Conservation (phyloP, 1,140 invertebrate species). For the Phymastichus coffea region DNA sequence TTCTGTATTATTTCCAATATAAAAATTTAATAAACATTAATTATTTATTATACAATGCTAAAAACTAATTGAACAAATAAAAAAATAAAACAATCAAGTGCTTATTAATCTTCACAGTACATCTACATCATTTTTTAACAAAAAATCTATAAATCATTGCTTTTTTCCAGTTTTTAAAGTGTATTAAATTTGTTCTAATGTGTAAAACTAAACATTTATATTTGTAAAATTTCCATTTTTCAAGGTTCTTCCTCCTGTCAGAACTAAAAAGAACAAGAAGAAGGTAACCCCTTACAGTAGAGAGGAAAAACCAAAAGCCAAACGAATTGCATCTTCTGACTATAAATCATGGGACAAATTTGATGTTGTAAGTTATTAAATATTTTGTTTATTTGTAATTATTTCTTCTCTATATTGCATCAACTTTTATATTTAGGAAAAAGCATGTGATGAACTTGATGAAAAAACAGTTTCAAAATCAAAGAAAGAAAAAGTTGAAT, state of each 20-base stretch:
- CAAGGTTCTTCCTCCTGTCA: conserved; percentile 59
- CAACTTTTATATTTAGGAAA: conserved; percentile 61
- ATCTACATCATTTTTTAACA: too few relatives aligned
- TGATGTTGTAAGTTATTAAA: conserved; percentile 65
- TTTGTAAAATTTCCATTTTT: too few relatives aligned
- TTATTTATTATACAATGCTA: too few relatives aligned
- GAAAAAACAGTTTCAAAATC: conserved; percentile 57
- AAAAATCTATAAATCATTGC: too few relatives aligned
- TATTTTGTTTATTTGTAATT: not conserved
- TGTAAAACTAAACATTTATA: too few relatives aligned
- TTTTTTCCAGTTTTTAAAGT: not conserved
- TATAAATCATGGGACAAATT: conserved; percentile 79
- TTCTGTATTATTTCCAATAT: not conserved
- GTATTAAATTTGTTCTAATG: not conserved
- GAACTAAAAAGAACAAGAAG: conserved; percentile 53
- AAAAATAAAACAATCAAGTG: too few relatives aligned
- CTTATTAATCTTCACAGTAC: too few relatives aligned
- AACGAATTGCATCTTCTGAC: conserved; percentile 61
- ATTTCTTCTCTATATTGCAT: conserved; percentile 6
- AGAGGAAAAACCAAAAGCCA: conserved; percentile 36
- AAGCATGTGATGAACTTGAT: conserved; percentile 71
- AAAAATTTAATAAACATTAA: not conserved
- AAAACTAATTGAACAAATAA: too few relatives aligned
- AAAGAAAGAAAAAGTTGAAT: conserved; percentile 55
- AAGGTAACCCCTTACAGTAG: conserved; percentile 31